These are phyloP conservation scores for Amphipyra tragopoginis DNA, from an alignment of 2,888 invertebrate genomes.

Conservation along the genomic window DNA sequence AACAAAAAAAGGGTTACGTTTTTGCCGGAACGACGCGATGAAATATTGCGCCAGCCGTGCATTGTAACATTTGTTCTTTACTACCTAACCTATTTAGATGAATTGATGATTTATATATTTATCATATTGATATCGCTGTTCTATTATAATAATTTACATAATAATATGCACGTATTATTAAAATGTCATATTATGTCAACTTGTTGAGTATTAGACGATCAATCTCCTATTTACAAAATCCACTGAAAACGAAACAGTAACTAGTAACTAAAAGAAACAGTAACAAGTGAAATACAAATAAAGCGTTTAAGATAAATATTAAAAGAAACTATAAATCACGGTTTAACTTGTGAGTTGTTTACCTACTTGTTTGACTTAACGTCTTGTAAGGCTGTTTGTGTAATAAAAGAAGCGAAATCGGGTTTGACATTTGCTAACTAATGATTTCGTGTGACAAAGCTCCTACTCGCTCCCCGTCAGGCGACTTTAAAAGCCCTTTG, in stretches of 20 bases:
- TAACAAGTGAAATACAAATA: constrained; percentile 71
- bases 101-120: constrained; percentile 32
- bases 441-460: constrained; percentile 83
- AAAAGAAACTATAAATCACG: constrained; percentile 75
- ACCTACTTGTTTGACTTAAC: constrained; percentile 74
- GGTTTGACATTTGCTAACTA: constrained; percentile 85
- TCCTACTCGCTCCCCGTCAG: constrained; percentile 76
- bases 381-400: constrained; percentile 82
- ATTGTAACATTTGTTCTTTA: constrained; percentile 87
- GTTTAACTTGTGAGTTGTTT: constrained; percentile 76
- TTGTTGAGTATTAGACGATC: neutral
- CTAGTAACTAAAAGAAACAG: constrained; percentile 23
- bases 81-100: constrained; percentile 58
- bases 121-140: constrained; percentile 18
- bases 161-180: neutral
- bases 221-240: neutral
- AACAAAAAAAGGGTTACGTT: constrained; percentile 87
- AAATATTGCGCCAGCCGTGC: constrained; percentile 88
- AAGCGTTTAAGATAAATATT: constrained; percentile 46
- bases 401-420: constrained; percentile 73
- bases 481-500: constrained; percentile 80
- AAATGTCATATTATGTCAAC: neutral
- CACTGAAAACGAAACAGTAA: constrained; percentile 19
- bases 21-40: constrained; percentile 82
- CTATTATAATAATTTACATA: neutral